Conservation (phyloP, 2,113 vertebrate genomes). For the Circaetus cinerascens region DNA sequence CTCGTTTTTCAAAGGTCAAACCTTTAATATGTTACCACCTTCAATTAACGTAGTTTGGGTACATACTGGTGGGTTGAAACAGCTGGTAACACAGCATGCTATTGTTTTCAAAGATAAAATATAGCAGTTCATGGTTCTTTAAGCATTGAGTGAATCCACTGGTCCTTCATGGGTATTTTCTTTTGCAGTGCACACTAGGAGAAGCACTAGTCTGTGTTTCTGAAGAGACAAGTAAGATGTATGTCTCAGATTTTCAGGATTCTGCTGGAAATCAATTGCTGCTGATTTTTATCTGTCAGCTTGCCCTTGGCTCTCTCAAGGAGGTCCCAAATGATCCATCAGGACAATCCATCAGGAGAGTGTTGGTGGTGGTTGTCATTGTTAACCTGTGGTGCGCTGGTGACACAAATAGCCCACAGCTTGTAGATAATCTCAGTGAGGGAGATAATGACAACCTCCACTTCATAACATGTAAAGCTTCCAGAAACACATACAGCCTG, state of each 20-base stretch:
- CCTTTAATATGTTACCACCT: neutral
- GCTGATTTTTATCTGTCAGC: constrained; percentile 48
- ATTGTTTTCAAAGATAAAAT: neutral
- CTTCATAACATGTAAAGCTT: neutral
- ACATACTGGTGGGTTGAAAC: neutral
- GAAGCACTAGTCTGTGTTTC: neutral
- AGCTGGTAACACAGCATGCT: neutral
- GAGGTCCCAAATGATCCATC: constrained; percentile 39
- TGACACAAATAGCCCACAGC: constrained; percentile 27
- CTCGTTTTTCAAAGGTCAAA: neutral
- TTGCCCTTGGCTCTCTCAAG: constrained; percentile 51
- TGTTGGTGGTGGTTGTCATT: constrained; percentile 26
- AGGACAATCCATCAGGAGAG: constrained; percentile 42
- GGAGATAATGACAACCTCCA: neutral
- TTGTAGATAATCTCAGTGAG: constrained; percentile 8
- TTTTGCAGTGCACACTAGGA: neutral
- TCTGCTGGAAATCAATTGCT: constrained; percentile 51
- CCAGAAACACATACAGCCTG: neutral
- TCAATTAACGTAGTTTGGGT: neutral
- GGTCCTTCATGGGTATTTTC: neutral
- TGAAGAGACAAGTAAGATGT: constrained; percentile 9
- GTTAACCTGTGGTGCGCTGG: constrained; percentile 23
- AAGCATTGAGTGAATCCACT: neutral
- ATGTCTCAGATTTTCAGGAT: constrained; percentile 42
- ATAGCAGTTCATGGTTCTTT: neutral